phyloP scores from a whole-genome alignment of 2,797 vertebrate genomes.

The Hirundo rustica region DNA sequence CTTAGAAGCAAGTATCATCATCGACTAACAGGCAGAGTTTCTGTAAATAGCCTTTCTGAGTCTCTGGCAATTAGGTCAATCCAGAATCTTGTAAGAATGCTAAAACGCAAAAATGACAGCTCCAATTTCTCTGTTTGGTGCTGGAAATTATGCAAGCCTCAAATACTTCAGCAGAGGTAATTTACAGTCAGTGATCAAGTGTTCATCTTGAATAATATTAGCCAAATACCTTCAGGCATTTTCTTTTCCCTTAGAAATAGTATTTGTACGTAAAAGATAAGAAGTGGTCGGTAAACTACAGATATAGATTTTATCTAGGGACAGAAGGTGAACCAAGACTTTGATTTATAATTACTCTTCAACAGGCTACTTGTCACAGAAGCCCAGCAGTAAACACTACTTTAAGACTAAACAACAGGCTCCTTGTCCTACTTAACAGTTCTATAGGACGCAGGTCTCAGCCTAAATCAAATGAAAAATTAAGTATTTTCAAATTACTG shows the following conservation, averaged over 20 bases:
- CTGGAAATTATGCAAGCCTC: constrained; percentile 46
- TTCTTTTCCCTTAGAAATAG: constrained; percentile 62
- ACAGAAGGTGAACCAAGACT: constrained; percentile 22
- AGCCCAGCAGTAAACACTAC: neutral
- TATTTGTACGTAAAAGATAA: constrained; percentile 48
- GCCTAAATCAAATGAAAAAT: constrained; percentile 7
- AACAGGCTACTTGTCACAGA: constrained; percentile 55
- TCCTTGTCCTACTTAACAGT: neutral
- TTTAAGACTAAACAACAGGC: neutral
- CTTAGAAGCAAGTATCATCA: neutral
- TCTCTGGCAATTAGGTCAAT: neutral
- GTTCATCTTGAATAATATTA: constrained; percentile 39
- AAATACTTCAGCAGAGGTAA: constrained; percentile 44
- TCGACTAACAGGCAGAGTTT: neutral
- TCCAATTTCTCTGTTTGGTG: neutral
- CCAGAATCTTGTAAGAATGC: neutral
- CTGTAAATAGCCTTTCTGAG: neutral
- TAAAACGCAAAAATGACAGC: neutral
- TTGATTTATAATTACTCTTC: constrained; percentile 58
- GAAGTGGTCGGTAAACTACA: constrained; percentile 45
- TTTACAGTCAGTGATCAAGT: constrained; percentile 33
- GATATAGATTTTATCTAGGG: constrained; percentile 56
- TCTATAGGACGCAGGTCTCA: neutral
- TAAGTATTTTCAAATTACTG: neutral
- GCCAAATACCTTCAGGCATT: constrained; percentile 45